Conservation (phyloP, 2,113 vertebrate species). For the Papio anubis region DNA sequence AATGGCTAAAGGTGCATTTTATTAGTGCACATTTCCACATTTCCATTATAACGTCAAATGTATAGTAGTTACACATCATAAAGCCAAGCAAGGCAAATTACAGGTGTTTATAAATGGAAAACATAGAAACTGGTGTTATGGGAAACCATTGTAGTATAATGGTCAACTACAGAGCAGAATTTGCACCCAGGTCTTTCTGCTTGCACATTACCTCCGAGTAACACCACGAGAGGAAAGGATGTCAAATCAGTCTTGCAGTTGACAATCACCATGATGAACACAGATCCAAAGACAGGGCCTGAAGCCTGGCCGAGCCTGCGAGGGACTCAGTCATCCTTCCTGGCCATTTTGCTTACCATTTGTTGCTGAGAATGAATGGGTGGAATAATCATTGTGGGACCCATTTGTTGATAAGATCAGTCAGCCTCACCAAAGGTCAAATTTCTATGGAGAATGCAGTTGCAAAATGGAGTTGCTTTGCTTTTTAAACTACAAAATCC, state of each 20-base stretch:
- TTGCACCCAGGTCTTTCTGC: not conserved
- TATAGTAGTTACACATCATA: not conserved
- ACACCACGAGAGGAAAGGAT: too few species aligned
- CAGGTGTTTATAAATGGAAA: not conserved
- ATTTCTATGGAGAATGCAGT: not conserved
- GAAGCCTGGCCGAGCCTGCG: fast-evolving
- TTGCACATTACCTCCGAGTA: not conserved
- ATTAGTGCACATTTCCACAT: not conserved
- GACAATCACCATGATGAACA: not conserved
- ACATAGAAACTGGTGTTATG: not conserved
- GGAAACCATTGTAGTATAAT: not conserved
- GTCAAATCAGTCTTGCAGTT: too few species aligned
- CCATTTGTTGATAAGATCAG: not conserved
- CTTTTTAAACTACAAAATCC: not conserved
- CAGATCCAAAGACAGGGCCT: not conserved
- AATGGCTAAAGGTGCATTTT: not conserved
- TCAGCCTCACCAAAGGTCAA: not conserved
- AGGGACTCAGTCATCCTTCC: not conserved
- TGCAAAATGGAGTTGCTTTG: not conserved
- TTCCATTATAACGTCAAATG: not conserved
- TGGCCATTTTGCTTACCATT: not conserved
- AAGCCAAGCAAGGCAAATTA: not conserved
- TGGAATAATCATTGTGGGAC: not conserved
- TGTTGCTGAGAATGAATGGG: not conserved
- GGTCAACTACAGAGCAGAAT: not conserved